Percentiles rank a stretch among this genome's conserved stretches.
These are phyloP conservation scores for Scarus forsteni DNA, from an alignment of 2,797 vertebrate species.

Conservation along the genomic window DNA sequence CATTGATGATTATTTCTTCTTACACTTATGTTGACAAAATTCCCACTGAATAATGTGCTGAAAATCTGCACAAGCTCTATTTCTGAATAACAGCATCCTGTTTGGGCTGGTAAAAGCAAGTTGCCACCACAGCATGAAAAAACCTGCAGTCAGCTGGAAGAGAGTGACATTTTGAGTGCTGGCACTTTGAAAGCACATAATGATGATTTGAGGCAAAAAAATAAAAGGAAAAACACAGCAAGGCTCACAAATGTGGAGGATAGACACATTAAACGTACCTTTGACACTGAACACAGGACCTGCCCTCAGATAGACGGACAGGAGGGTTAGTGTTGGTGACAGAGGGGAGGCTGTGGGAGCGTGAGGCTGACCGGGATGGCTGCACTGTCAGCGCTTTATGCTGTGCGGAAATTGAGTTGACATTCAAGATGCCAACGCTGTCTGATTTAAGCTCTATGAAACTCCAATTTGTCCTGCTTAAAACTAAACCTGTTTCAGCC, in stretches of 20 bases:
- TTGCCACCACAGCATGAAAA: slow-evolving; percentile 40
- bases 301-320: slow-evolving; percentile 69
- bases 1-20: too few species aligned
- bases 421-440: slow-evolving; percentile 57
- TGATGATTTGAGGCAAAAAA: slow-evolving; percentile 62
- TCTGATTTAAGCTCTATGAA: slow-evolving; percentile 50
- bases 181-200: slow-evolving; percentile 56
- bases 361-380: slow-evolving; percentile 49
- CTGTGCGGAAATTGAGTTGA: slow-evolving; percentile 65
- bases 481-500: slow-evolving; percentile 39
- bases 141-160: slow-evolving; percentile 45
- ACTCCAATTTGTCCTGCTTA: slow-evolving; percentile 35
- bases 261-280: slow-evolving; percentile 81
- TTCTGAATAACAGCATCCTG: slow-evolving; percentile 4
- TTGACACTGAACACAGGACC: slow-evolving; percentile 70
- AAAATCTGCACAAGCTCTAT: slow-evolving; percentile 9
- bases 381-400: slow-evolving; percentile 66
- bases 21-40: too few species aligned
- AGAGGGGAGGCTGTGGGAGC: slow-evolving; percentile 56
- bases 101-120: slow-evolving; percentile 7
- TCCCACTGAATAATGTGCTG: not conserved
- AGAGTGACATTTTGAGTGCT: slow-evolving; percentile 74
- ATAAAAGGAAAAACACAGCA: slow-evolving; percentile 48
- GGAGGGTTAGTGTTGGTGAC: slow-evolving; percentile 76
- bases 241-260: slow-evolving; percentile 64